These are phyloP conservation scores for Palythoa grandis DNA, from an alignment of 92 coral and sea anemone species.

Conservation along the genomic window DNA sequence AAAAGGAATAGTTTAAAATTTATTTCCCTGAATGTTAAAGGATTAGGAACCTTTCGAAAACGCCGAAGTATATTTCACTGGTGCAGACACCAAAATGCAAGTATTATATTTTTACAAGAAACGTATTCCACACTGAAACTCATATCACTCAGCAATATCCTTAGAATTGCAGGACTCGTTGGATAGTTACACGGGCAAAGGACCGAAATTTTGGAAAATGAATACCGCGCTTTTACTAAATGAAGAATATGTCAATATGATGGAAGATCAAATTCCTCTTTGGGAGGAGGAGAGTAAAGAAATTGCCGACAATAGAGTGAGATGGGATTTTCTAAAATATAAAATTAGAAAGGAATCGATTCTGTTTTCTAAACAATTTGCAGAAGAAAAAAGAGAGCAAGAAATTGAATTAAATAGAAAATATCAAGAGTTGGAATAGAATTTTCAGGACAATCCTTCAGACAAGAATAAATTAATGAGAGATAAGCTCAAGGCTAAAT, in stretches of 20 bases:
- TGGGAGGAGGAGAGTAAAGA: not conserved
- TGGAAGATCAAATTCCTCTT: constrained; percentile 7
- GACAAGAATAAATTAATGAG: not conserved
- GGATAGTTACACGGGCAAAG: not conserved
- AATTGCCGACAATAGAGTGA: constrained; percentile 10
- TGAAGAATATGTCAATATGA: constrained; percentile 30
- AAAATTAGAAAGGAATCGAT: constrained; percentile 2
- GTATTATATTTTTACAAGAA: no score
- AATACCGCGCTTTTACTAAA: constrained; percentile 23
- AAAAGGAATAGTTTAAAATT: no score
- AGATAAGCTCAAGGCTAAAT: not conserved
- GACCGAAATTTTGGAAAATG: constrained; percentile 5
- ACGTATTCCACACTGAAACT: no score
- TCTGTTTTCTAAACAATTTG: constrained; percentile 10
- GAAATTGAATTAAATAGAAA: constrained; percentile 26
- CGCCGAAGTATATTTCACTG: no score
- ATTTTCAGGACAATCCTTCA: constrained; percentile 6
- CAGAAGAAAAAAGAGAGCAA: constrained; percentile 14
- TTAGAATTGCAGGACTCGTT: constrained; percentile 20
- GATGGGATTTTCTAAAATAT: constrained; percentile 13
- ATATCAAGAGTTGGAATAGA: constrained; percentile 1
- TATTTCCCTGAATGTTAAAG: no score
- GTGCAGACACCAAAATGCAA: no score
- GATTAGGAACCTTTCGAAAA: no score
- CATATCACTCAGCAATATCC: not conserved